Evolutionary conservation across 2,888 invertebrate genomes (phyloP).

Genomic region (Eupithecia vulgata): DNA sequence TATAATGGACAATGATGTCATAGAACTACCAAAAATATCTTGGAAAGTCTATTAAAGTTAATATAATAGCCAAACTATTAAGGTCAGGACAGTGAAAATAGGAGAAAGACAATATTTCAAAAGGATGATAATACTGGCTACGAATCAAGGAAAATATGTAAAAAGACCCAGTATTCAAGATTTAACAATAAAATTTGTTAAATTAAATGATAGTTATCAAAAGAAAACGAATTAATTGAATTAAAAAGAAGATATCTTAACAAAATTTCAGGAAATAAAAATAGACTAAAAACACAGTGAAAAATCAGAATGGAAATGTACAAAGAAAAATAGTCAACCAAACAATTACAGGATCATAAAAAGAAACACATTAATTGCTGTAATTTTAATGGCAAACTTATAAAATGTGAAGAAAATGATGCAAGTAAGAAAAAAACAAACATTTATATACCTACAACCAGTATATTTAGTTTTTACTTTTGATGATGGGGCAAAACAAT

Average conservation of each 20-base stretch:
- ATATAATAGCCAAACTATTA: not conserved
- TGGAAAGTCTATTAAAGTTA: not conserved
- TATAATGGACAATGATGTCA: not conserved
- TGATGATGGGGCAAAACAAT: not conserved
- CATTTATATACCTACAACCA: too few relatives aligned
- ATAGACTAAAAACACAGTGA: not conserved
- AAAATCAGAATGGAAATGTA: not conserved
- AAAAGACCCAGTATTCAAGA: not conserved
- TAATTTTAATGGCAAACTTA: too few relatives aligned
- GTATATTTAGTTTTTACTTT: not conserved
- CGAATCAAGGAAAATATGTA: not conserved
- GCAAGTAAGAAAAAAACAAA: not conserved
- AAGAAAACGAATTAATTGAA: not conserved
- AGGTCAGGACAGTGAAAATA: not conserved
- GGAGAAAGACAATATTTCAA: not conserved
- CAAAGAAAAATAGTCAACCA: not conserved
- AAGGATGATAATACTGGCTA: not conserved
- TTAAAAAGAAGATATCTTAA: not conserved
- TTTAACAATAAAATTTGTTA: not conserved
- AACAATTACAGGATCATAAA: not conserved
- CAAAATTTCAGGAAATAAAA: not conserved
- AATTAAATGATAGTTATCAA: not conserved
- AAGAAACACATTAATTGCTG: too few relatives aligned
- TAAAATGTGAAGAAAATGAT: too few relatives aligned
- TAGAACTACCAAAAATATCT: not conserved